phyloP scores from a whole-genome alignment of 1,140 invertebrate genomes.

The Drosophila serrata region DNA sequence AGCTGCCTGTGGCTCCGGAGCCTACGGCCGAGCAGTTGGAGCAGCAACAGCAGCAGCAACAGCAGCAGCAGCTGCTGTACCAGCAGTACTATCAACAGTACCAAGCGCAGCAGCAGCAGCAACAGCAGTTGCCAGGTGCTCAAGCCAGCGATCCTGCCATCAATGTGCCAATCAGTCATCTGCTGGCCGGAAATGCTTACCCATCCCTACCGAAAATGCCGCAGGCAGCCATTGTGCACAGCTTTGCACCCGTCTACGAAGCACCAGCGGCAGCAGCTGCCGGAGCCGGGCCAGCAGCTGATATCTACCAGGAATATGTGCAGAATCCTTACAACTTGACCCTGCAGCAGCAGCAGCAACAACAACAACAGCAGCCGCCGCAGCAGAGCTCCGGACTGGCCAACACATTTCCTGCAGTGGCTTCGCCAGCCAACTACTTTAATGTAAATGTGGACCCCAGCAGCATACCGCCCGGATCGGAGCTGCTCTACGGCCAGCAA shows the following conservation, averaged over 20 bases:
- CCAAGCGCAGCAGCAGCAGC: conserved; percentile 38
- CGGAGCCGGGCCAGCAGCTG: conserved; percentile 43
- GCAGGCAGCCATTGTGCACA: conserved; percentile 78
- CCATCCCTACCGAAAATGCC: conserved; percentile 73
- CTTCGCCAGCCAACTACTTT: conserved; percentile 86
- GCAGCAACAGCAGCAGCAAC: conserved; percentile 39
- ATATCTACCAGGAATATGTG: conserved; percentile 86
- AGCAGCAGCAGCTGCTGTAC: conserved; percentile 37
- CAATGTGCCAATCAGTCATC: conserved; percentile 75
- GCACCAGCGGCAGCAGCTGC: conserved; percentile 28
- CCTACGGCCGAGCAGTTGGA: conserved; percentile 29
- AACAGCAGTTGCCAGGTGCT: conserved; percentile 23
- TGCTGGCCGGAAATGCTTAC: conserved; percentile 70
- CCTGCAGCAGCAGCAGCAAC: conserved; percentile 60
- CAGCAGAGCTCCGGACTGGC: conserved; percentile 11
- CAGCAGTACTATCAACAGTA: conserved; percentile 51
- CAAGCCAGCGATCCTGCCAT: conserved; percentile 29
- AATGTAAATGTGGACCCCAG: conserved; percentile 85
- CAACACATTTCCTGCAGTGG: conserved; percentile 27
- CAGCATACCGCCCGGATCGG: conserved; percentile 86
- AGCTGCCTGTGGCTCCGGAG: conserved; percentile 53
- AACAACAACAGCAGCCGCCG: conserved; percentile 37
- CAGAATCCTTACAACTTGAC: conserved; percentile 86
- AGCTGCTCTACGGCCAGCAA: conserved; percentile 87
- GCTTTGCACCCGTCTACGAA: conserved; percentile 73